Percentiles rank a stretch among this genome's conserved stretches.
Evolutionary conservation across 2,797 vertebrate species (phyloP).

Genomic region (Heteromormyrus szaboi): DNA sequence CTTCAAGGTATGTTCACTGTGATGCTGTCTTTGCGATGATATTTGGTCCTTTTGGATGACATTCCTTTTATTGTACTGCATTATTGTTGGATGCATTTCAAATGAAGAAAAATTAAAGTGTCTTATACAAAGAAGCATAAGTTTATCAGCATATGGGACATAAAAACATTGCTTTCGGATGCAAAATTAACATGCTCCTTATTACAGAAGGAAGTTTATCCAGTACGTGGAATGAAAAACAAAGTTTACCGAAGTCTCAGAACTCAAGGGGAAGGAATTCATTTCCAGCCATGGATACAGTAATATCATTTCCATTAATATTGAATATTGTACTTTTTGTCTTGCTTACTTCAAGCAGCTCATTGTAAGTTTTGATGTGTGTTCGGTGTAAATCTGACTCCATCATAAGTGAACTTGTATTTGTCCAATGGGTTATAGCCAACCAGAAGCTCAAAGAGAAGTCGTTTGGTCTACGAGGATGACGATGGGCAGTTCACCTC

Average conservation of each 20-base stretch:
- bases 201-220: slow-evolving; percentile 70
- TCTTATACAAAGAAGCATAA: neutral
- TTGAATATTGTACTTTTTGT: neutral
- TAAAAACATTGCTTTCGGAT: neutral
- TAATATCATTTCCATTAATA: slow-evolving; percentile 42
- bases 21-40: neutral
- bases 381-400: neutral
- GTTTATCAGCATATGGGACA: neutral
- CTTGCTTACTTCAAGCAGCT: neutral
- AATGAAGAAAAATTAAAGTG: neutral
- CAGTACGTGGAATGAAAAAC: slow-evolving; percentile 75
- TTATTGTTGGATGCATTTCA: neutral
- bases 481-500: slow-evolving; percentile 70
- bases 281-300: slow-evolving; percentile 60
- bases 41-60: neutral
- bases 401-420: neutral
- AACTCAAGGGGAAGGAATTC: slow-evolving; percentile 65
- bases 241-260: slow-evolving; percentile 66
- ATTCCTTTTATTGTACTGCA: neutral
- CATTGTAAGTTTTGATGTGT: neutral
- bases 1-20: neutral
- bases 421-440: slow-evolving; percentile 48
- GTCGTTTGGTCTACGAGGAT: slow-evolving; percentile 68
- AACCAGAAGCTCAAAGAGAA: slow-evolving; percentile 71
- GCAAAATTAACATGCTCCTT: neutral